phyloP scores from a whole-genome alignment of 2,113 vertebrate species.

The Tychaedon coryphoeus region DNA sequence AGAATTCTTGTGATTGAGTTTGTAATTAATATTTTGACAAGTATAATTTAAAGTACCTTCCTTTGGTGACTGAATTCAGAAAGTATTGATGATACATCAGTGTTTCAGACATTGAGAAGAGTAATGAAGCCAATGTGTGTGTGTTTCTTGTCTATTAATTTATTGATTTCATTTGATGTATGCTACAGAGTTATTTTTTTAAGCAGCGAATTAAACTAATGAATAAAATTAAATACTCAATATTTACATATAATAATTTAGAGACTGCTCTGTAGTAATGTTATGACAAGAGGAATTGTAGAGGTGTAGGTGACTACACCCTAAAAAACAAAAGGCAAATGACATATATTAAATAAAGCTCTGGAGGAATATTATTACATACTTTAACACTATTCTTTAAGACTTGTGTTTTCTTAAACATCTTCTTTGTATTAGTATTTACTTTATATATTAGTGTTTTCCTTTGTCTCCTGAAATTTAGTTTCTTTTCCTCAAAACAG shows the following conservation, averaged over 20 bases:
- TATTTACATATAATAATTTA: background rate
- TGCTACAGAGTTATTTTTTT: background rate
- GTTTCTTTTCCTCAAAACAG: background rate
- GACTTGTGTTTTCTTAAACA: background rate
- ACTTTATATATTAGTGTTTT: background rate
- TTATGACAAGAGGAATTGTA: background rate
- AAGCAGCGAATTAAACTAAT: background rate
- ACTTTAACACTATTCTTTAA: background rate
- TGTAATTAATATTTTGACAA: constrained; percentile 5
- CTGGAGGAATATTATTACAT: background rate
- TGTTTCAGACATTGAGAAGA: background rate
- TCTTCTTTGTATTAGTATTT: background rate
- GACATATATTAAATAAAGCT: background rate
- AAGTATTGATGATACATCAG: background rate
- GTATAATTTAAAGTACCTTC: background rate
- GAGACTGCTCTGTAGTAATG: background rate
- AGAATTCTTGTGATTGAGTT: background rate
- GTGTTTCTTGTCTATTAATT: background rate
- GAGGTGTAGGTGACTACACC: background rate
- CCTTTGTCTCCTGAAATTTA: background rate
- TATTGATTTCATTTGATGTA: background rate
- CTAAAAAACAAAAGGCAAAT: background rate
- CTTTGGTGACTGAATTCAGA: background rate
- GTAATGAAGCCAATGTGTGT: background rate
- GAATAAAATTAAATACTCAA: background rate